phyloP scores from a whole-genome alignment of 2,888 invertebrate species.

The Cordilura impudica region DNA sequence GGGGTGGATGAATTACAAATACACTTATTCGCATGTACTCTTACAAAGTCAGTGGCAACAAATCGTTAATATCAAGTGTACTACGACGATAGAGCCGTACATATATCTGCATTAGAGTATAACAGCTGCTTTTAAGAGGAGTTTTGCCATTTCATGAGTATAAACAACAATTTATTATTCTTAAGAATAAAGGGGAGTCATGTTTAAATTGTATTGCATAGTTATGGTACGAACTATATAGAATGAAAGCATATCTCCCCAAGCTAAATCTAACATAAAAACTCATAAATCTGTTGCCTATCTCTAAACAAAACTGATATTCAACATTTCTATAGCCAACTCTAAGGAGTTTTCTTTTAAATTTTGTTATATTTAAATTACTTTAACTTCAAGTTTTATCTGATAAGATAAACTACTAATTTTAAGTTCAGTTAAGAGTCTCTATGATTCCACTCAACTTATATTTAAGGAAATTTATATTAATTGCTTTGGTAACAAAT shows the following conservation, averaged over 20 bases:
- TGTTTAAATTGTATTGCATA: not conserved
- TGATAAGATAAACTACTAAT: not conserved
- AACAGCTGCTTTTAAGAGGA: conserved; percentile 15
- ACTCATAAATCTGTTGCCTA: not conserved
- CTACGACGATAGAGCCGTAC: not conserved
- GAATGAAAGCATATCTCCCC: not conserved
- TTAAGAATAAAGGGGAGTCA: conserved; percentile 1
- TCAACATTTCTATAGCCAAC: not conserved
- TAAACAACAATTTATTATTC: conserved; percentile 18
- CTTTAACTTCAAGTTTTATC: not conserved
- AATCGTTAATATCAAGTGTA: conserved; percentile 19
- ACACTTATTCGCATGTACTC: not conserved
- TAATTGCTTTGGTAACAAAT: conserved; percentile 18
- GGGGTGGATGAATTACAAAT: not conserved
- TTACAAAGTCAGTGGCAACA: conserved; percentile 4
- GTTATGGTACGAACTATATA: not conserved
- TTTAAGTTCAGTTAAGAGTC: not conserved
- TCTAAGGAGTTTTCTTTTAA: not conserved
- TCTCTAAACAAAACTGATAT: not conserved
- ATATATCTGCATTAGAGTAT: not conserved
- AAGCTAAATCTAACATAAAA: not conserved
- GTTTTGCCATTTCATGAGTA: conserved; percentile 10
- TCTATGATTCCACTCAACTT: not conserved
- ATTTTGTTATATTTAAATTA: not conserved
- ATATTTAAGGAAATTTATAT: conserved; percentile 30